Evolutionary conservation across 2,888 invertebrate species (phyloP).

Genomic region (Enchytraeus crypticus): DNA sequence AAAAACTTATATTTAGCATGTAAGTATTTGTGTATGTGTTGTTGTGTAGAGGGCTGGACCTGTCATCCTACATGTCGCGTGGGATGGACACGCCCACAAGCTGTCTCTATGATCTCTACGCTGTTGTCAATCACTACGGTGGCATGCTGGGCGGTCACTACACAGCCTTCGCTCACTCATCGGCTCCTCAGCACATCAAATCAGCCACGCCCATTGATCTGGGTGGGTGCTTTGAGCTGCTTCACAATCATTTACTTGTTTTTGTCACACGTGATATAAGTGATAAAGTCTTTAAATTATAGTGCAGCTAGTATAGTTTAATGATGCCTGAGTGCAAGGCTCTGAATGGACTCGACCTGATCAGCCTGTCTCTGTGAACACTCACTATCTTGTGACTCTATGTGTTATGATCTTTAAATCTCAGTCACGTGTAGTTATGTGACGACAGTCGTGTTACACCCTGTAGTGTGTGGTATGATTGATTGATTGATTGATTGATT

Average conservation of each 20-base stretch:
- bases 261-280: not conserved
- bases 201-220: slow-evolving; percentile 45
- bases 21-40: slow-evolving; percentile 2
- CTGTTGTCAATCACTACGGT: slow-evolving; percentile 52
- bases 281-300: too few species aligned
- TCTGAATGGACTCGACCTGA: too few species aligned
- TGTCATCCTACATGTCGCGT: slow-evolving; percentile 38
- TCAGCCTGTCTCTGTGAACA: too few species aligned
- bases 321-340: too few species aligned
- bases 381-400: too few species aligned
- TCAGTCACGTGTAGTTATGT: too few species aligned
- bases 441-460: too few species aligned
- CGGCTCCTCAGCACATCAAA: slow-evolving; percentile 38
- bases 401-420: too few species aligned
- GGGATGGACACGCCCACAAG: slow-evolving; percentile 22
- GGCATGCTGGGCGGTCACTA: slow-evolving; percentile 53
- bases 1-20: not conserved
- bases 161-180: slow-evolving; percentile 50
- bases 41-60: slow-evolving; percentile 45
- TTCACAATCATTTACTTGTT: not conserved
- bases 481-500: too few species aligned
- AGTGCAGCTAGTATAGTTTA: too few species aligned
- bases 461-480: too few species aligned
- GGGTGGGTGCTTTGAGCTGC: slow-evolving; percentile 38
- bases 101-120: slow-evolving; percentile 52